Evolutionary conservation across 2,888 invertebrate species (phyloP), one percentile per base, ranked within the genome.

Genomic region (Lampropteryx suffumata): DNA sequence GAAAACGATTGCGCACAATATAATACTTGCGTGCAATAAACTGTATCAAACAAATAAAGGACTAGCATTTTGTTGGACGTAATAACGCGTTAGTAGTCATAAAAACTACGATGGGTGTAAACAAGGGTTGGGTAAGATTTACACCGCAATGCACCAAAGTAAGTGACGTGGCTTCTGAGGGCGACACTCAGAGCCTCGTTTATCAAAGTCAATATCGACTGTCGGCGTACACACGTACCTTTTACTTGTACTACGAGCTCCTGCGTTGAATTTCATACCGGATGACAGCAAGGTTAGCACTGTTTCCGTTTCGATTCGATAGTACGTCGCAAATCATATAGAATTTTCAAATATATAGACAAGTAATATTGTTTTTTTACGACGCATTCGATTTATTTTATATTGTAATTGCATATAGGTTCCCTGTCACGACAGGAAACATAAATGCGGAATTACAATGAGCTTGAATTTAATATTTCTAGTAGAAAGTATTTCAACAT

Each of bases 191-290:
- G 75, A 78, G 62, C 76, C 77, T 88, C 89, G 81, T 88, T 89
- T 88, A 87, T 87, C 88, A 90, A 86, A 88, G 89, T 87, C 88
- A 85, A 86, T 88, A 88, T 88, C 84, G 84, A 74, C 85, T 84
- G 84, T 79, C 84, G 79, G 72, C 80, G 76, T 74, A 79, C 77
- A 77, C 71, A 75, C 73, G 78, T 79, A 79, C 70, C 69, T 74
- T 75, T 78, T 81, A 74, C 75, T 73, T 79, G 35, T 52, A 29
- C 39, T 44, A 34, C 48, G 36, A 40, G 53, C 32, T 36, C 35
- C 28, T 27, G 49, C 35, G 29, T 49, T 11, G 8, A 26, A 21
- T 30, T 48, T 48, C 3, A 34, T 10, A 6, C 33, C 17, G n/a
- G 14, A 41, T 10, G 8, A 70, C 73, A 46, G 12, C 10, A 14